These are phyloP conservation scores for Rhabdomys pumilio DNA, from an alignment of 2,797 vertebrate genomes.

Conservation along the genomic window DNA sequence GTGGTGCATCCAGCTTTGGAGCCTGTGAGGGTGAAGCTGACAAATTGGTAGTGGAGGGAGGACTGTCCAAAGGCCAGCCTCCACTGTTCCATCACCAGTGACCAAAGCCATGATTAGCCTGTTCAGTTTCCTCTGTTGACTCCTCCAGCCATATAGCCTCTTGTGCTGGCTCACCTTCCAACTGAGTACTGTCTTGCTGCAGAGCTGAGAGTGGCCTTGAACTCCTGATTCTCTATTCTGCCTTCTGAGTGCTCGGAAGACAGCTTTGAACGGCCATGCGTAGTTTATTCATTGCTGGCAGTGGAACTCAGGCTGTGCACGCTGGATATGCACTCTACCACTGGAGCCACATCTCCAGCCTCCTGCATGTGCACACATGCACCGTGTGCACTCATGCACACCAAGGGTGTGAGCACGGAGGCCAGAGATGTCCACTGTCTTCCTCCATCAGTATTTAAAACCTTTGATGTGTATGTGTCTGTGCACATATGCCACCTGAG, in stretches of 20 bases:
- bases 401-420: not conserved
- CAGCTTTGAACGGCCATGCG: not conserved
- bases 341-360: not conserved
- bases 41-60: not conserved
- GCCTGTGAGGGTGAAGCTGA: not conserved
- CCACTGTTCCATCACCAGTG: no score
- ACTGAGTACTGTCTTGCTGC: not conserved
- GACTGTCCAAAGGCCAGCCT: not conserved
- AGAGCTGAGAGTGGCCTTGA: not conserved
- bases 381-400: no score
- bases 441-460: not conserved
- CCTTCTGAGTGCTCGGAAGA: no score
- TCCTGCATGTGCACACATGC: not conserved
- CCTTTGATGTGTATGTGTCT: no score
- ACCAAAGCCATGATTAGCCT: not conserved
- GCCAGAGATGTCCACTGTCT: not conserved
- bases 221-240: not conserved
- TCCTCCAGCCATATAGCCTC: not conserved
- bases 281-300: no score
- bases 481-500: not conserved
- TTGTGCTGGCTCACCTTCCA: not conserved
- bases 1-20: not conserved
- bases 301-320: not conserved
- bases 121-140: not conserved
- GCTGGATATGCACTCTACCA: not conserved